Evolutionary conservation across 2,113 vertebrate species (phyloP), one percentile per base, ranked within the genome.

Genomic region (Brachionichthys hirsutus): DNA sequence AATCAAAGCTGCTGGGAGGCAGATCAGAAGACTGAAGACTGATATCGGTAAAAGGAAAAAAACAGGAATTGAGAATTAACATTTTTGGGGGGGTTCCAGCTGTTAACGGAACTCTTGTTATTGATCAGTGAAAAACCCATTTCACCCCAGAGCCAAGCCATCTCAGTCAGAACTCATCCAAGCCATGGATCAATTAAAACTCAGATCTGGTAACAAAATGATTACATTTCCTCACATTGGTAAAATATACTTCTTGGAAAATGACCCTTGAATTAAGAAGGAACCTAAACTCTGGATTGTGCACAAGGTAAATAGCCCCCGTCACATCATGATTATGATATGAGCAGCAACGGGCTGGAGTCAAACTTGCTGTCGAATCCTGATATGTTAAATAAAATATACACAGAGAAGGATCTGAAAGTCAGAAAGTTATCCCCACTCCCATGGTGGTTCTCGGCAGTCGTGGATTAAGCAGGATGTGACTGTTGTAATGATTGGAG

Each of bases 271-370:
- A 79, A 66, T 75, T 68, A 80, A 75, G 70, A 80, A 67, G 41
- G 30, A 81, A 55, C 30, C 46, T 60, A 67, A 80, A 77, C 62
- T 71, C 57, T 76, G 75, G 74, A 75, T 77, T 53, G 67, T 45
- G 63, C 80, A 69, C 73, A 79, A 75, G 83, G 77, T 76, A 84
- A 90, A 88, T 78, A 88, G 75, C 51, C 51, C 61, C 63, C 72
- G 75, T 62, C 81, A 83, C 73, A 70, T 80, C 74, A 80, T 85
- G 87, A 90, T 89, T 81, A 82, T 87, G 80, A 87, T 83, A 86
- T 87, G 73, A 62, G 60, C 24, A 71, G 41, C 68, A 64, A 75
- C 80, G 77, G 46, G 48, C 35, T 64, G 54, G 34, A 59, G 53
- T 79, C 58, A 67, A 73, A 77, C 72, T 19, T 55, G 12, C 74